Conservation (phyloP, 2,113 vertebrate genomes). For the Psittacula cyanocephala region DNA sequence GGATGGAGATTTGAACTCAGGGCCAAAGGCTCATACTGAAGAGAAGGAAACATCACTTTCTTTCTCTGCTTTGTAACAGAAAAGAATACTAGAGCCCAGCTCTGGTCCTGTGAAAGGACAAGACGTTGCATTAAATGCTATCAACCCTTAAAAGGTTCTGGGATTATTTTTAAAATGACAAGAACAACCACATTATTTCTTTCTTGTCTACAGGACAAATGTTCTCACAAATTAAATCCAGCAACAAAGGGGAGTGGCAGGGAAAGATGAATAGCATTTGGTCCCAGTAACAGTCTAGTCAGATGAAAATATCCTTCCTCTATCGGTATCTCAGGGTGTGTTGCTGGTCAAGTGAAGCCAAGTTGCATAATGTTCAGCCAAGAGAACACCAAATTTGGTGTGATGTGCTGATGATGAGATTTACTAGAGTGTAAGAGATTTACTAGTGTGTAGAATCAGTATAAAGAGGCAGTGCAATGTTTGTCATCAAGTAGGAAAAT, state of each 20-base stretch:
- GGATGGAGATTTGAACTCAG: background rate
- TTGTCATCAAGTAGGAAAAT: background rate
- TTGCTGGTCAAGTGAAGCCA: background rate
- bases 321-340: background rate
- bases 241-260: background rate
- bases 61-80: background rate
- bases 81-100: background rate
- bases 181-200: background rate
- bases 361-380: background rate
- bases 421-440: background rate
- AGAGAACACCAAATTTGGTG: background rate
- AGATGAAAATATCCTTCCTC: slow-evolving; percentile 15
- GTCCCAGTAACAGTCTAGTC: background rate
- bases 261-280: background rate
- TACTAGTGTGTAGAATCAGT: background rate
- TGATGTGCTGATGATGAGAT: background rate
- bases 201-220: slow-evolving; percentile 9
- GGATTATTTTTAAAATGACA: slow-evolving; percentile 6
- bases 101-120: background rate
- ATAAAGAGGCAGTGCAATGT: background rate
- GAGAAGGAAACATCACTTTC: background rate
- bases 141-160: background rate
- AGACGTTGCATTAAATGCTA: background rate
- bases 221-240: slow-evolving; percentile 6
- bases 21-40: background rate